Evolutionary conservation across 2,888 invertebrate genomes (phyloP).

Genomic region (Osedax frankpressi): DNA sequence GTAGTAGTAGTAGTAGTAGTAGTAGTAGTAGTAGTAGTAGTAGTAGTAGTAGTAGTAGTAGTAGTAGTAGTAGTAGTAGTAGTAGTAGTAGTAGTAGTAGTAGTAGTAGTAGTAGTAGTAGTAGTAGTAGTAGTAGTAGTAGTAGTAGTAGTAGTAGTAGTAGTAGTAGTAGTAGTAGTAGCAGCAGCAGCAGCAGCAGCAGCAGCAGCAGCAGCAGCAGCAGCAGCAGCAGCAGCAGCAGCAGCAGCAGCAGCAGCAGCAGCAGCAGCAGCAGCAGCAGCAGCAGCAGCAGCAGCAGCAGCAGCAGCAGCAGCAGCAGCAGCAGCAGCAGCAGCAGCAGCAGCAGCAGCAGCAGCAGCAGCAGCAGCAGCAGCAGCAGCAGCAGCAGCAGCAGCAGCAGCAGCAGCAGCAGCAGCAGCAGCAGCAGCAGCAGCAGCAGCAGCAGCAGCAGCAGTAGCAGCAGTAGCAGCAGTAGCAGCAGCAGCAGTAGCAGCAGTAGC

Average conservation of each 20-base stretch:
- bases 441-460: too few relatives aligned
- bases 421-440: too few relatives aligned
- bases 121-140: neutral
- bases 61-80: neutral
- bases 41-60: neutral
- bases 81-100: neutral
- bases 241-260: neutral
- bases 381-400: too few relatives aligned
- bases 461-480: too few relatives aligned
- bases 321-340: too few relatives aligned
- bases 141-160: conserved; percentile 1
- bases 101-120: neutral
- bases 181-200: neutral
- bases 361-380: too few relatives aligned
- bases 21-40: neutral
- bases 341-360: too few relatives aligned
- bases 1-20: conserved; percentile 6
- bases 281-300: neutral
- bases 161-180: conserved; percentile 1
- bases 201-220: neutral
- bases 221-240: neutral
- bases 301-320: too few relatives aligned
- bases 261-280: neutral
- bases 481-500: too few relatives aligned
- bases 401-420: too few relatives aligned